phyloP scores from a whole-genome alignment of 1,140 invertebrate species.

The Aphidius gifuensis region DNA sequence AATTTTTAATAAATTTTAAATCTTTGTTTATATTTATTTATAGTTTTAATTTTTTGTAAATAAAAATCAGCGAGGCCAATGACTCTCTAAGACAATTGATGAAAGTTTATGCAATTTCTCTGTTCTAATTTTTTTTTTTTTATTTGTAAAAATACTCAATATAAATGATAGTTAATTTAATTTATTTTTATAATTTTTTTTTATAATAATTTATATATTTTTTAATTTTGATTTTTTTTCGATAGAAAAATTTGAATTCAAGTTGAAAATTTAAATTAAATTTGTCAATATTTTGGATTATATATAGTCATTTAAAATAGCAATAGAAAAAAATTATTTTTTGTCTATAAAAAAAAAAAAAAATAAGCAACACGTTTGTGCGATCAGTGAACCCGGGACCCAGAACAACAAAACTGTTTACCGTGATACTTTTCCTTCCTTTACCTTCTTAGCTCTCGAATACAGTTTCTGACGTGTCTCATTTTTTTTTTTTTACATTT shows the following conservation, averaged over 20 bases:
- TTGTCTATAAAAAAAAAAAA: constrained; percentile 25
- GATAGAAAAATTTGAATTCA: too few relatives aligned
- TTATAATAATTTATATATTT: neutral
- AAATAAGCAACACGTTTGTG: constrained; percentile 24
- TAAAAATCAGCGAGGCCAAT: too few relatives aligned
- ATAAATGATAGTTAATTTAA: constrained; percentile 15
- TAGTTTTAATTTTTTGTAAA: neutral
- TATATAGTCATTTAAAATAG: neutral
- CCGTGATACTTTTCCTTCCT: constrained; percentile 43
- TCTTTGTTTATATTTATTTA: neutral
- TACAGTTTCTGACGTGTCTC: constrained; percentile 3
- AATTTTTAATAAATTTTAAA: too few relatives aligned
- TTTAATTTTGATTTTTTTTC: too few relatives aligned
- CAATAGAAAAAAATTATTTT: neutral
- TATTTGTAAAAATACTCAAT: constrained; percentile 13
- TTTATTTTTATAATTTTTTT: neutral
- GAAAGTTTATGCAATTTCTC: constrained; percentile 29
- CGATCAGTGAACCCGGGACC: constrained; percentile 40
- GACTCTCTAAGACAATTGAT: constrained; percentile 4
- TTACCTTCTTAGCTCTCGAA: constrained; percentile 15
- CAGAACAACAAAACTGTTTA: constrained; percentile 48
- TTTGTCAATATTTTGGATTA: neutral
- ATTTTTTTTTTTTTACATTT: neutral
- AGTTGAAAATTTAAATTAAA: neutral
- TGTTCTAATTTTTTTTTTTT: constrained; percentile 19